These are phyloP conservation scores for Vanessa cardui DNA, from an alignment of 2,888 invertebrate species.

Conservation along the genomic window DNA sequence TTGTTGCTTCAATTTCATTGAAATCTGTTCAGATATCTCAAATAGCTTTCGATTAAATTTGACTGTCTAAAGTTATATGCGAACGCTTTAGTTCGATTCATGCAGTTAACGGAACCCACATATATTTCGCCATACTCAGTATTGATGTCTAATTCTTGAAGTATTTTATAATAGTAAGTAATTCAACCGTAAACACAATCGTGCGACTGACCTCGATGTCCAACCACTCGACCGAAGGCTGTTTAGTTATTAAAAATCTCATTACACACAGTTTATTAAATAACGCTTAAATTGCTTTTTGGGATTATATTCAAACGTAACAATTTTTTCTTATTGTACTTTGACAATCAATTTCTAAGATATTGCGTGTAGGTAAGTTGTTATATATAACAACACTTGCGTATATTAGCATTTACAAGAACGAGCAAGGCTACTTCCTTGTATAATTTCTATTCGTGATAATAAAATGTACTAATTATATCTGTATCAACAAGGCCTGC, in stretches of 20 bases:
- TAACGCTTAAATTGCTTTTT: background rate
- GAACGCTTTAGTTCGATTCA: background rate
- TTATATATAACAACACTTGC: background rate
- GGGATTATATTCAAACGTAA: background rate
- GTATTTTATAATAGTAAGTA: conserved; percentile 37
- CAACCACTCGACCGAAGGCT: conserved; percentile 27
- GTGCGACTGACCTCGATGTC: conserved; percentile 36
- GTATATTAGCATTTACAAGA: background rate
- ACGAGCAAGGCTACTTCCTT: background rate
- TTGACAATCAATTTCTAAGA: background rate
- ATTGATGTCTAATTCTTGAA: conserved; percentile 22
- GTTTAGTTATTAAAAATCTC: conserved; percentile 28
- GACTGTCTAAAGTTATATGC: no score
- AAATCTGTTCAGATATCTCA: no score
- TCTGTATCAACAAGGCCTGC: no score
- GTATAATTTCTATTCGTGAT: background rate
- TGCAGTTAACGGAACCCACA: background rate
- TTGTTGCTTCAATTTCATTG: no score
- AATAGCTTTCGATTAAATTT: no score
- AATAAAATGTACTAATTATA: background rate
- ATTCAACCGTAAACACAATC: conserved; percentile 40
- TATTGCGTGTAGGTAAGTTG: background rate
- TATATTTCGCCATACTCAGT: background rate
- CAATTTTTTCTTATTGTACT: background rate
- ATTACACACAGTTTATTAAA: conserved; percentile 7